A percentile compares a stretch with the other conserved stretches of the same genome.
Evolutionary conservation across 2,113 vertebrate genomes (phyloP).

Genomic region (Panthera leo): DNA sequence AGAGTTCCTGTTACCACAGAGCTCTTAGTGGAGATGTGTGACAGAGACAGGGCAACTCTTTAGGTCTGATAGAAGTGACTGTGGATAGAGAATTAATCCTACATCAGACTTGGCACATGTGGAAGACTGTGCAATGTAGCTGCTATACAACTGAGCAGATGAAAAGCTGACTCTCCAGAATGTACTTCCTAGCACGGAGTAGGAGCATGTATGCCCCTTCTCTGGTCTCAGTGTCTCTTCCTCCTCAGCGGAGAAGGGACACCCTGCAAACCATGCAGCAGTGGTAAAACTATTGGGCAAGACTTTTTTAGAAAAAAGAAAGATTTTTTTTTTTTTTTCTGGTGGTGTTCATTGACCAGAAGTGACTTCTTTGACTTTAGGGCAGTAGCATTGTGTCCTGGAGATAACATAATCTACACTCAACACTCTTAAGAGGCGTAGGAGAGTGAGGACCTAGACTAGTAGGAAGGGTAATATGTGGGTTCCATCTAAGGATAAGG

Average conservation of each 20-base stretch:
- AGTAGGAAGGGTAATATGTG: not conserved
- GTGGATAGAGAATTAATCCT: conserved; percentile 60
- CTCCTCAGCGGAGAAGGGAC: not conserved
- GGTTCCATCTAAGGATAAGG: not conserved
- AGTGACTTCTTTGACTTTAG: conserved; percentile 31
- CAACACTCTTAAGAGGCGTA: not conserved
- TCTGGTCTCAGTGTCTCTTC: not conserved
- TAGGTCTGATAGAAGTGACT: conserved; percentile 58
- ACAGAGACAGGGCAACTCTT: not conserved
- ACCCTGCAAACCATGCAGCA: not conserved
- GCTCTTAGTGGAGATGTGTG: not conserved
- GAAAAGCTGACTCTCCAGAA: not conserved
- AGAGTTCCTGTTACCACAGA: conserved; percentile 29
- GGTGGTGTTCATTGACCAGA: conserved; percentile 45
- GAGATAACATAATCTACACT: conserved; percentile 27
- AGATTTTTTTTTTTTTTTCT: conserved; percentile 7
- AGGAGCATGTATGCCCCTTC: not conserved
- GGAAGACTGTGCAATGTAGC: conserved; percentile 38
- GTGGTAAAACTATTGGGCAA: not conserved
- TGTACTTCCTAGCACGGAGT: not conserved
- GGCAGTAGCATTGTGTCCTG: conserved; percentile 29
- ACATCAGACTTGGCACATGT: conserved; percentile 52
- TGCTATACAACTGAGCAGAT: not conserved
- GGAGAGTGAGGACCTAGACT: not conserved
- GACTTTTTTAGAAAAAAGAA: not conserved